phyloP scores from a whole-genome alignment of 2,113 vertebrate species.

The Synodontis membranacea region DNA sequence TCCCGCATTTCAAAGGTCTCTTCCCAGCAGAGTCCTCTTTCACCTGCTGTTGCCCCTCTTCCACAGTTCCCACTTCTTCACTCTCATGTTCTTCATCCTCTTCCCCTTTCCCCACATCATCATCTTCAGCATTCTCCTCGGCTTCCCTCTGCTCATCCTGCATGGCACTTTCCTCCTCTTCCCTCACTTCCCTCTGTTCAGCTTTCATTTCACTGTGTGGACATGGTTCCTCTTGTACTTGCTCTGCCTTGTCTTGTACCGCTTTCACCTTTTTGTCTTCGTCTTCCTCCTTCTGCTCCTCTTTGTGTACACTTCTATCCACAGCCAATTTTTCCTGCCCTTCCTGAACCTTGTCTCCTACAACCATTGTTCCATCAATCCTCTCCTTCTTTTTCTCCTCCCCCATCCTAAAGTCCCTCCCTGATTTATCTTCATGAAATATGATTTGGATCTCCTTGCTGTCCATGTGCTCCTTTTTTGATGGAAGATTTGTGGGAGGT shows the following conservation, averaged over 20 bases:
- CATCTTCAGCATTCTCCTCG: conserved; percentile 14
- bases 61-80: conserved; percentile 56
- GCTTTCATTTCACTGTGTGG: conserved; percentile 32
- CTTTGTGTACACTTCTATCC: conserved; percentile 8
- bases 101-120: conserved; percentile 38
- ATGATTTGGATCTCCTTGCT: conserved; percentile 6
- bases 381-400: conserved; percentile 65
- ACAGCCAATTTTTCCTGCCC: conserved; percentile 33
- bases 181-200: conserved; percentile 13
- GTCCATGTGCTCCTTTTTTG: not conserved
- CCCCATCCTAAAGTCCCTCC: conserved; percentile 27
- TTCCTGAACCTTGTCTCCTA: conserved; percentile 30
- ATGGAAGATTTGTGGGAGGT: not conserved
- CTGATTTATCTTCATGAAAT: conserved; percentile 23
- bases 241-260: conserved; percentile 9
- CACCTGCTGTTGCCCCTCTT: conserved; percentile 49
- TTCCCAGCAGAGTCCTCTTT: conserved; percentile 21
- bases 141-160: conserved; percentile 22
- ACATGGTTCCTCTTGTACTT: conserved; percentile 26
- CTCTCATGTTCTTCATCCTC: conserved; percentile 51
- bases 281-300: conserved; percentile 29
- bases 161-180: conserved; percentile 42
- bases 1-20: conserved; percentile 65
- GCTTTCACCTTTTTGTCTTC: conserved; percentile 11
- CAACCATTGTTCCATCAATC: conserved; percentile 58